phyloP scores from a whole-genome alignment of 1,140 invertebrate genomes.

The Augochlora pura region DNA sequence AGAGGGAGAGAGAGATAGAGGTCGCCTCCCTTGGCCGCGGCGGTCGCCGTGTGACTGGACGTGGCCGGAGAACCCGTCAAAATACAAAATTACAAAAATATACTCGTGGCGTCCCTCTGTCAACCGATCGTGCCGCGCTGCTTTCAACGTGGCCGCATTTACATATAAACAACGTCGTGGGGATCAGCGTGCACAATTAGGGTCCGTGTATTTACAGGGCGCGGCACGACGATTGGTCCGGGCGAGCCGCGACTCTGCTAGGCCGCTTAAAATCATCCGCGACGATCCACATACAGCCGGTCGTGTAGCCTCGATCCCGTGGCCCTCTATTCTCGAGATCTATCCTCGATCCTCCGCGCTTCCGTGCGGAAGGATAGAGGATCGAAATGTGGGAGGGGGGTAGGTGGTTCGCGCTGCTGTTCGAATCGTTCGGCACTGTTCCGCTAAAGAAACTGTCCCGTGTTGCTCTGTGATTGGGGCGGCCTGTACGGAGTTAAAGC shows the following conservation, averaged over 20 bases:
- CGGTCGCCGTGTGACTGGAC: constrained; percentile 22
- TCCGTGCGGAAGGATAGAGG: background rate
- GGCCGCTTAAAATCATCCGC: constrained; percentile 67
- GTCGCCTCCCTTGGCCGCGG: constrained; percentile 13
- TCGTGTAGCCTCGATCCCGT: constrained; percentile 38
- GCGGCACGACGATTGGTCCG: constrained; percentile 47
- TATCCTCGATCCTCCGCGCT: background rate
- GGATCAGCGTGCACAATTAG: constrained; percentile 49
- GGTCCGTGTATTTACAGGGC: constrained; percentile 59
- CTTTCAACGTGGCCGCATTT: constrained; percentile 48
- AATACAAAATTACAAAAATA: constrained; percentile 76
- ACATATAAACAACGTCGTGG: constrained; percentile 60
- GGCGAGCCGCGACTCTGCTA: constrained; percentile 65
- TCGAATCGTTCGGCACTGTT: background rate
- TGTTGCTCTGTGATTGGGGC: background rate
- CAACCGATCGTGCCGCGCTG: constrained; percentile 48
- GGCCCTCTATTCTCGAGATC: background rate
- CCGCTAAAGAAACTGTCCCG: background rate
- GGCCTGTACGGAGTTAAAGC: background rate
- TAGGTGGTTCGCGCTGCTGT: constrained; percentile 35
- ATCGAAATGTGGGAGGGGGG: too few species aligned
- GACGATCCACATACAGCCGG: constrained; percentile 20
- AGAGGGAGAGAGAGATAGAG: too few species aligned
- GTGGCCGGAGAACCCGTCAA: constrained; percentile 49
- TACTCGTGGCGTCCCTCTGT: constrained; percentile 61